Base-by-base conservation (phyloP, 2,113 vertebrate genomes). In the Cottus gobio region DNA sequence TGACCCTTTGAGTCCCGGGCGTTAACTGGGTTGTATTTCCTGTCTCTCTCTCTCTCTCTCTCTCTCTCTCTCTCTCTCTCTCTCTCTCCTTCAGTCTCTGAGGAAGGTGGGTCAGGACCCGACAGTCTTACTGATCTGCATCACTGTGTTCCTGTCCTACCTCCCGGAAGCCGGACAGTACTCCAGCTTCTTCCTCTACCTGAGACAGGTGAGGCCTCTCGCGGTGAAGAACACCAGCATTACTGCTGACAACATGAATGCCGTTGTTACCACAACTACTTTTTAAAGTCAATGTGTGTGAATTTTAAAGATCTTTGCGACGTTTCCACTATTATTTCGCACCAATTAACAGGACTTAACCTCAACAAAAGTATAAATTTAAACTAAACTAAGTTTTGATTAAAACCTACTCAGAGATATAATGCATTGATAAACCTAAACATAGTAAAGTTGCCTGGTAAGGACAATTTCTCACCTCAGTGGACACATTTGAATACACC, bases 161-260 rank as follows among this genome's bases (percentile, higher is more conserved):
- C 93, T 99, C 48, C 97, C 98, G 0, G 98, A 99, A 85, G 97
- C 97, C 15, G 98, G 98, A 36, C 98, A 99, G 69, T 99, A 99
- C 93, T 99, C 98, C 78, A 98, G 97, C 87, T 98, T 99, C 93
- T 99, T 99, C 93, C 95, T 99, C 26, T 99, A 99, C 91, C 95
- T 99, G 72, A 91, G 96, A 90, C 97, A 99, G 96, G 98, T 99
- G 81, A 91, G 82, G 10, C 0, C 16, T 8, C 34, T 22, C 3
- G 15, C 36, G n/a, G n/a, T 50, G 36, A 13, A 26, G 10, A 60
- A 58, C 39, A 30, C 20, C 24, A 65, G 31, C 10, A 37, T 66
- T 39, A 42, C 26, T 82, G 22, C 24, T 5, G 30, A 71, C 22
- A 3, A 26, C 16, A 28, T 8, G 61, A 22, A 30, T 52, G 13